phyloP scores from a whole-genome alignment of 2,888 invertebrate genomes.

The Ophraella communa region DNA sequence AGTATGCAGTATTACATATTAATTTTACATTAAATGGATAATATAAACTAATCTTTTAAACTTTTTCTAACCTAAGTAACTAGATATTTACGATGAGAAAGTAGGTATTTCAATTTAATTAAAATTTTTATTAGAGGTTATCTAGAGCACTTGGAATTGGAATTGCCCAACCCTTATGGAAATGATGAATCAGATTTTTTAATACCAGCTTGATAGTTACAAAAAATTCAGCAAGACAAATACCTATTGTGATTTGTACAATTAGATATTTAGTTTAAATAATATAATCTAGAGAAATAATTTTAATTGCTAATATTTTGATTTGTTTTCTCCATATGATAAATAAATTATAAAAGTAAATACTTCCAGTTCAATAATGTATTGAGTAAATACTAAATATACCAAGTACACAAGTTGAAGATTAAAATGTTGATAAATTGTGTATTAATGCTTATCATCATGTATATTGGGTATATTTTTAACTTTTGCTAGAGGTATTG shows the following conservation, averaged over 20 bases:
- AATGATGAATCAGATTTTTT: background rate
- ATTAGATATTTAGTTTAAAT: no score
- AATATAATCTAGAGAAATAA: no score
- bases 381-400: no score
- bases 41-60: background rate
- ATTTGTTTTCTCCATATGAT: background rate
- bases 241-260: background rate
- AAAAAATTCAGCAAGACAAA: background rate
- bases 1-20: background rate
- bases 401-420: background rate
- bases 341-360: background rate
- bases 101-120: background rate
- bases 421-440: background rate
- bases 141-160: background rate
- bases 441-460: background rate
- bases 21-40: background rate
- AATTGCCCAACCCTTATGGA: background rate
- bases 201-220: background rate
- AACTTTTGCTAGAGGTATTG: background rate
- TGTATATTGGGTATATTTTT: background rate
- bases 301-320: no score
- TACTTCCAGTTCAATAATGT: no score
- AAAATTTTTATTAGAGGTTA: background rate
- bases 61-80: background rate
- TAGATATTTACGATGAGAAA: no score